These are phyloP conservation scores for Agapornis canus DNA, from an alignment of 2,797 vertebrate genomes.

Conservation along the genomic window DNA sequence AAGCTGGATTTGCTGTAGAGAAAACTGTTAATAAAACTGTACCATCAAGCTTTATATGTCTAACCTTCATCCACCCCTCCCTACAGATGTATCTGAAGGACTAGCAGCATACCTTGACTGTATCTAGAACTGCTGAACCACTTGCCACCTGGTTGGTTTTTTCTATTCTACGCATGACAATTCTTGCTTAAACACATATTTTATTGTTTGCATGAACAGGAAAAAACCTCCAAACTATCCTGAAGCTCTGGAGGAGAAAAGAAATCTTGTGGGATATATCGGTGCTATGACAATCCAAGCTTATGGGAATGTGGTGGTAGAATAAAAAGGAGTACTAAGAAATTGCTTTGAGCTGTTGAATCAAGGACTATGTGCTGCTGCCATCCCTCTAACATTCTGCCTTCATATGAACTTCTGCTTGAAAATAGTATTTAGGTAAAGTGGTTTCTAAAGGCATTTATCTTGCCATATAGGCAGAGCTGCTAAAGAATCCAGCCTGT, in stretches of 20 bases:
- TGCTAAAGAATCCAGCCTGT: not conserved
- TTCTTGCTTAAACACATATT: not conserved
- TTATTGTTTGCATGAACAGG: not conserved
- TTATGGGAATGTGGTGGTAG: not conserved
- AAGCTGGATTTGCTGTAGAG: not conserved
- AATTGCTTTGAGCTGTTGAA: not conserved
- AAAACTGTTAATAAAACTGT: not conserved
- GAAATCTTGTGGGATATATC: not conserved
- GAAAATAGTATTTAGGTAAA: not conserved
- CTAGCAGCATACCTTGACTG: not conserved
- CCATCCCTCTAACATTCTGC: not conserved
- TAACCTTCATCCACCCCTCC: not conserved
- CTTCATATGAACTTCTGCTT: not conserved
- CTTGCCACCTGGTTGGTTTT: not conserved
- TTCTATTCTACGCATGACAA: not conserved
- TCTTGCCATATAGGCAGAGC: not conserved
- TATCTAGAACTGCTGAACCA: not conserved
- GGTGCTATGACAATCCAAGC: not conserved
- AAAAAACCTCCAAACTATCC: not conserved
- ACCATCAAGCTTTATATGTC: not conserved
- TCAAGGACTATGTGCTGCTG: not conserved
- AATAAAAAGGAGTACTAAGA: not conserved
- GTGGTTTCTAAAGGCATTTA: not conserved
- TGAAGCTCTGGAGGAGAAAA: not conserved
- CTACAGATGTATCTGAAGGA: not conserved